Conservation (phyloP, 1,140 invertebrate species). For the Chymomyza costata region DNA sequence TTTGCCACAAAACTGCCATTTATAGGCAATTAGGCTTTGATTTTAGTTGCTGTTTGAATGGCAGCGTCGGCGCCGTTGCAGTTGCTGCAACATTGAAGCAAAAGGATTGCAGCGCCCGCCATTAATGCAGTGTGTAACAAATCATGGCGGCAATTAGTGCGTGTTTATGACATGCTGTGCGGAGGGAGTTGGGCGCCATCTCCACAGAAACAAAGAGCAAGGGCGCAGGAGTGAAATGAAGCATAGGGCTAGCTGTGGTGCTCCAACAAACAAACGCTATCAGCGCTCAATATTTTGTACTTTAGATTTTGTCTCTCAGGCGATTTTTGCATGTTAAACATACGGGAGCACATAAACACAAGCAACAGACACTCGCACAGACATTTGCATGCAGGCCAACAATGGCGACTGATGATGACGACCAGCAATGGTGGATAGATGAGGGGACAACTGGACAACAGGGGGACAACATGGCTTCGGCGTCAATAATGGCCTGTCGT, state of each 20-base stretch:
- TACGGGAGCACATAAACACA: slow-evolving; percentile 19
- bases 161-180: slow-evolving; percentile 56
- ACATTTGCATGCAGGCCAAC: slow-evolving; percentile 51
- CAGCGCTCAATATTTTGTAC: slow-evolving; percentile 57
- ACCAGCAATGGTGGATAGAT: slow-evolving; percentile 25
- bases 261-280: slow-evolving; percentile 29
- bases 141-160: slow-evolving; percentile 69
- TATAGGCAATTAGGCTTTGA: slow-evolving; percentile 64
- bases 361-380: too few relatives aligned
- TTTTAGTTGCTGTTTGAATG: slow-evolving; percentile 51
- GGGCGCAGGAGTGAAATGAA: too few relatives aligned
- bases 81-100: slow-evolving; percentile 20
- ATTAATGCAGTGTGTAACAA: slow-evolving; percentile 61
- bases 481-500: slow-evolving; percentile 71
- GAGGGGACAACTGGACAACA: slow-evolving; percentile 1
- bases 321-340: slow-evolving; percentile 38
- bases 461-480: slow-evolving; percentile 44
- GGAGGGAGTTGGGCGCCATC: too few relatives aligned
- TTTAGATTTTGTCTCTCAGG: slow-evolving; percentile 46
- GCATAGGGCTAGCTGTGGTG: slow-evolving; percentile 6
- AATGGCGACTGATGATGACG: slow-evolving; percentile 38
- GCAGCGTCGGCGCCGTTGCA: slow-evolving; percentile 13
- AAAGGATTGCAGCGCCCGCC: slow-evolving; percentile 36
- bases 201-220: too few relatives aligned
- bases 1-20: slow-evolving; percentile 55